phyloP scores from a whole-genome alignment of 2,113 vertebrate species.

The Apistogramma diplotaenia region DNA sequence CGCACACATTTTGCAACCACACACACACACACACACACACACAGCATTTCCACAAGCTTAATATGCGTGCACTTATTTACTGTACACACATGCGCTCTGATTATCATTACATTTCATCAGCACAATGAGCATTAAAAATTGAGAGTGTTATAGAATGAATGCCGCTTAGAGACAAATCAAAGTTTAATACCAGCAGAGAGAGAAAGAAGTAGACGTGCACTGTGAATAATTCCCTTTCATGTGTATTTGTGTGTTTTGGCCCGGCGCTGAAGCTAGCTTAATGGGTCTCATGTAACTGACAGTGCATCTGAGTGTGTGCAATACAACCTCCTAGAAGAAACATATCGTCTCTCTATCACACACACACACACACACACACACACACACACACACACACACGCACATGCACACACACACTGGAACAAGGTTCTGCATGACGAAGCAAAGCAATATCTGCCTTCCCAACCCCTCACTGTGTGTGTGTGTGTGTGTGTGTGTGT shows the following conservation, averaged over 20 bases:
- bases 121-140: slow-evolving; percentile 67
- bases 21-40: neutral
- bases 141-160: slow-evolving; percentile 35
- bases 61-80: slow-evolving; percentile 32
- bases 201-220: neutral
- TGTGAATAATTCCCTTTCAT: slow-evolving; percentile 76
- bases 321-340: slow-evolving; percentile 6
- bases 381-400: no score
- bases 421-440: slow-evolving; percentile 17
- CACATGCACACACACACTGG: no score
- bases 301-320: slow-evolving; percentile 6
- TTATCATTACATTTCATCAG: slow-evolving; percentile 66
- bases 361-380: neutral
- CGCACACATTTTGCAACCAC: neutral
- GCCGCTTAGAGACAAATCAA: slow-evolving; percentile 68
- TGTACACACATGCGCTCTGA: slow-evolving; percentile 40
- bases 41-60: neutral
- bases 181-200: slow-evolving; percentile 56
- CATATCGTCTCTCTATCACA: neutral
- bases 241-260: slow-evolving; percentile 40
- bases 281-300: slow-evolving; percentile 26
- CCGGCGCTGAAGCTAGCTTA: slow-evolving; percentile 11
- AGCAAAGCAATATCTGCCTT: slow-evolving; percentile 25
- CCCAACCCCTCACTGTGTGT: neutral
- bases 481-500: neutral